Base-by-base conservation (phyloP, 1,140 invertebrate species). In the Piezodorus guildinii region DNA sequence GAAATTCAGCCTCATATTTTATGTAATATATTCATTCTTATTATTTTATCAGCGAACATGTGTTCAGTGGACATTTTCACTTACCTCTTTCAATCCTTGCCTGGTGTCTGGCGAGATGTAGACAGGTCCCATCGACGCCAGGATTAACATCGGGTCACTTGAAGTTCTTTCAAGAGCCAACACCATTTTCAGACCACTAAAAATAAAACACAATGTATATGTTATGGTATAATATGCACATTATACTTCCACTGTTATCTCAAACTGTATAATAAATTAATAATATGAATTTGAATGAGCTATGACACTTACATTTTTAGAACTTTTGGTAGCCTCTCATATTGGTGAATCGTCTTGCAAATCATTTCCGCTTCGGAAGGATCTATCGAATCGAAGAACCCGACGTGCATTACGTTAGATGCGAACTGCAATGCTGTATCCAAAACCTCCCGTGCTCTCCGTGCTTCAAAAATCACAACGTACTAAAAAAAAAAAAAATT, bases 21-120 rank as follows among this genome's bases (percentile, higher is more conserved):
- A n/a, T n/a, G n/a, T n/a, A n/a, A n/a, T n/a, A n/a, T n/a, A n/a
- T n/a, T n/a, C n/a, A n/a, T n/a, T n/a, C n/a, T n/a, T n/a, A n/a
- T n/a, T n/a, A n/a, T n/a, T n/a, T n/a, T n/a, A n/a, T n/a, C n/a
- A n/a, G n/a, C n/a, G n/a, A n/a, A n/a, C n/a, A n/a, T n/a, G n/a
- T n/a, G n/a, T n/a, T n/a, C n/a, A n/a, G n/a, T n/a, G n/a, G n/a
- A n/a, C n/a, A n/a, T n/a, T n/a, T n/a, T n/a, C 6, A 39, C 52
- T 56, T 56, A 56, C 61, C 17, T 72, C 71, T 30, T 69, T 69
- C 1, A 66, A 66, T 8, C 72, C 72, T 10, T 60, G 61, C 16
- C 68, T 68, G 10, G 59, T 17, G 46, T 73, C 69, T 0, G 68
- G 67, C 54, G 69, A 70, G 3, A 71, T 69, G 46, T 73, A 73